A percentile compares a stretch with the other conserved stretches of the same genome.
These are phyloP conservation scores for Percopsis transmontana DNA, from an alignment of 2,113 vertebrate species.

Conservation along the genomic window DNA sequence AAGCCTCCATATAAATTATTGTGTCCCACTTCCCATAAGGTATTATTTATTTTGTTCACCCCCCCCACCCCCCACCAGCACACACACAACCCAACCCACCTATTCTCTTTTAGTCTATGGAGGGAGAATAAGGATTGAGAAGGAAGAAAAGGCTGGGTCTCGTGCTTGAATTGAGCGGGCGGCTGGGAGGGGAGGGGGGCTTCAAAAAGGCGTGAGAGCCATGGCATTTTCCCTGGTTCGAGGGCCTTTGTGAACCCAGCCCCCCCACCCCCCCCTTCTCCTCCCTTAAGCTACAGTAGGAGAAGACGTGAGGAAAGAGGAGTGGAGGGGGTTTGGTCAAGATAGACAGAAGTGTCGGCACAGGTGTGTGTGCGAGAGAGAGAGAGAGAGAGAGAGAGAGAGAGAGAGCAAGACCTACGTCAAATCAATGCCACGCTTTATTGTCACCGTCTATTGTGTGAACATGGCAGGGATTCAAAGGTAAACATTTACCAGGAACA, in stretches of 20 bases:
- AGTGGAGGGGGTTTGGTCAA: not conserved
- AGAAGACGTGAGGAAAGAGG: slow-evolving; percentile 6
- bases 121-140: slow-evolving; percentile 41
- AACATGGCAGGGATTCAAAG: slow-evolving; percentile 36
- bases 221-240: slow-evolving; percentile 53
- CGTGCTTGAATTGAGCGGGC: slow-evolving; percentile 25
- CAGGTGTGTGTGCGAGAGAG: slow-evolving; percentile 61
- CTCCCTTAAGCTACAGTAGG: slow-evolving; percentile 2
- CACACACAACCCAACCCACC: not conserved
- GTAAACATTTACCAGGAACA: slow-evolving; percentile 47
- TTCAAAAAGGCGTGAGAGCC: slow-evolving; percentile 52
- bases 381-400: not conserved
- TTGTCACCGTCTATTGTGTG: slow-evolving; percentile 60
- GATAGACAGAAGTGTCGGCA: slow-evolving; percentile 1
- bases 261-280: slow-evolving; percentile 16
- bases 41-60: too few species aligned
- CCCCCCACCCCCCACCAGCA: not conserved
- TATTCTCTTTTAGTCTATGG: slow-evolving; percentile 3
- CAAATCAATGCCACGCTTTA: slow-evolving; percentile 70
- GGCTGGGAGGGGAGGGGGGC: slow-evolving; percentile 28
- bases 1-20: too few species aligned
- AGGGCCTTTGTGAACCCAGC: slow-evolving; percentile 66
- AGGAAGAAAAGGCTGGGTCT: slow-evolving; percentile 26
- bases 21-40: too few species aligned
- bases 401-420: slow-evolving; percentile 20